These are phyloP conservation scores for Cheilosia grossa DNA, from an alignment of 2,888 invertebrate species.

Conservation along the genomic window DNA sequence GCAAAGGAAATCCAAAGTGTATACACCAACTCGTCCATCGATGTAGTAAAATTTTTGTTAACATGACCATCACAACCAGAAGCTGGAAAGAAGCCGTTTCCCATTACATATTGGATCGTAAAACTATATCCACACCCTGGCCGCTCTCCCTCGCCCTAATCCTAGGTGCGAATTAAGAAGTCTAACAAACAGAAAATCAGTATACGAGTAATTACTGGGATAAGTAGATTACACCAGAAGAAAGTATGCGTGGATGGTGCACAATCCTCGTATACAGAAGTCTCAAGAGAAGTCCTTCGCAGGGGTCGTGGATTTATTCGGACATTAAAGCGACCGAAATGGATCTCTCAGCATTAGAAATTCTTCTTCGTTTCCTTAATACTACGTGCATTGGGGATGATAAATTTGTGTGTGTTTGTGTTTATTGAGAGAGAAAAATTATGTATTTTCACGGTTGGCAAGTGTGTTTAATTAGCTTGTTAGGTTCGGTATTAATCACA, in stretches of 20 bases:
- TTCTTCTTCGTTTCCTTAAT: conserved; percentile 8
- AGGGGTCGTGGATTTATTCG: conserved; percentile 46
- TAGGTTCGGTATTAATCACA: conserved; percentile 34
- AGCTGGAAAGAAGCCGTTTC: conserved; percentile 17
- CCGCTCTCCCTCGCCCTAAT: neutral
- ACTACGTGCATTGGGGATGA: neutral
- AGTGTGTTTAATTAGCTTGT: conserved; percentile 28
- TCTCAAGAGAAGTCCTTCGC: conserved; percentile 6
- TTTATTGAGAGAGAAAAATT: neutral
- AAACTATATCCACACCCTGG: conserved; percentile 23
- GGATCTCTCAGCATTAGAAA: conserved; percentile 28
- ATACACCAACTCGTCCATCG: neutral
- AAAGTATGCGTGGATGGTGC: neutral
- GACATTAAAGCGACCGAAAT: conserved; percentile 51
- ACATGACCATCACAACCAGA: conserved; percentile 38
- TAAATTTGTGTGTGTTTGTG: neutral
- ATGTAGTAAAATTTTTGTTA: conserved; percentile 15
- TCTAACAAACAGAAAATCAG: conserved; percentile 67
- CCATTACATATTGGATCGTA: conserved; percentile 41
- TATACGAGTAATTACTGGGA: conserved; percentile 54
- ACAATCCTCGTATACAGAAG: neutral
- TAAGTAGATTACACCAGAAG: conserved; percentile 47
- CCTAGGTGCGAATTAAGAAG: conserved; percentile 61
- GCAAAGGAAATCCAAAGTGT: neutral
- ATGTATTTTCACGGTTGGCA: neutral